Percentiles rank a stretch among this genome's conserved stretches.
These are phyloP conservation scores for Clostera curtula DNA, from an alignment of 2,888 invertebrate genomes.

Conservation along the genomic window DNA sequence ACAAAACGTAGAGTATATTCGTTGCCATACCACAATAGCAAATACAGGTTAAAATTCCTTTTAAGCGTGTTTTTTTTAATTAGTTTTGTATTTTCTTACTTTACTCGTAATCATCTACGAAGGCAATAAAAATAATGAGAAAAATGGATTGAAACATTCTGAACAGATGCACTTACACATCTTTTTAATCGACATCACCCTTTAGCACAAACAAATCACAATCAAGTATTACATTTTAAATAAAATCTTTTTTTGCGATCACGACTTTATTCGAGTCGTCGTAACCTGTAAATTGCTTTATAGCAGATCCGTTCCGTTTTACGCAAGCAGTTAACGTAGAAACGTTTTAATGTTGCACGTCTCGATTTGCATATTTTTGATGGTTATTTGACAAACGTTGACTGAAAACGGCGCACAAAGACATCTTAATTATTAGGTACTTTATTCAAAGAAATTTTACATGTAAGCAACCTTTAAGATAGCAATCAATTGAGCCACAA, in stretches of 20 bases:
- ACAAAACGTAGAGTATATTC: too few species aligned
- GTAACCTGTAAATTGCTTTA: background rate
- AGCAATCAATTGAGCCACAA: too few species aligned
- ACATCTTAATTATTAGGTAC: background rate
- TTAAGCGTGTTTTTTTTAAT: too few species aligned
- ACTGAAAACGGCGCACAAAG: background rate
- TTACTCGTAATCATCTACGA: too few species aligned
- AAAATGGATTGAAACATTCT: too few species aligned
- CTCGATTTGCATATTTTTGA: conserved; percentile 1
- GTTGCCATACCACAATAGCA: too few species aligned
- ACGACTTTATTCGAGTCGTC: background rate
- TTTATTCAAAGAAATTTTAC: background rate
- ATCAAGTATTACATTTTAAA: background rate
- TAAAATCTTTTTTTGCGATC: background rate
- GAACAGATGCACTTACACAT: conserved; percentile 11
- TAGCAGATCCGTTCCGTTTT: background rate
- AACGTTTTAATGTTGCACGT: background rate
- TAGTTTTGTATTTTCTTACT: too few species aligned
- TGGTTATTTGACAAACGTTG: background rate
- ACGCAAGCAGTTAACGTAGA: conserved; percentile 1
- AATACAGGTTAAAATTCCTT: too few species aligned
- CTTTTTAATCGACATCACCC: too few species aligned
- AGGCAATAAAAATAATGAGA: too few species aligned
- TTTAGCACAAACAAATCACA: too few species aligned
- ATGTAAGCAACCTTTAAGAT: too few species aligned